phyloP scores from a whole-genome alignment of 2,888 invertebrate genomes.

The Ophion costatus region DNA sequence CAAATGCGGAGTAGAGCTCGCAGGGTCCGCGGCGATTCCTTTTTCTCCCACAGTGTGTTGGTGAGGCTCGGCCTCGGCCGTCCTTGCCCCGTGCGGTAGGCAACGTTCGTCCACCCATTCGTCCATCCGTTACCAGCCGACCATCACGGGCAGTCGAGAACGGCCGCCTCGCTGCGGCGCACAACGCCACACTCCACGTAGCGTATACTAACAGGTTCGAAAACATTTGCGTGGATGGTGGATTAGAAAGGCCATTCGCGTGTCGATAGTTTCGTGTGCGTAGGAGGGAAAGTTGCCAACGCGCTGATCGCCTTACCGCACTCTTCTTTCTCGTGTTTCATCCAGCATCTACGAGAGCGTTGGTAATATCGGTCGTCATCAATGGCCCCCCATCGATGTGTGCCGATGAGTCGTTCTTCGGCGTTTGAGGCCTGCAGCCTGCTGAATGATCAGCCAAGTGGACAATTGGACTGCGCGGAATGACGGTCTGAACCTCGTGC shows the following conservation, averaged over 20 bases:
- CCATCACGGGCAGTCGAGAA: conserved; percentile 20
- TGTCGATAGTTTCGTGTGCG: conserved; percentile 70
- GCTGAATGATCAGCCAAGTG: background rate
- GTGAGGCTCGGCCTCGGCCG: conserved; percentile 81
- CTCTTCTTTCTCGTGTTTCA: conserved; percentile 32
- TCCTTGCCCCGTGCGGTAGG: conserved; percentile 82
- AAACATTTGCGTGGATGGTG: conserved; percentile 76
- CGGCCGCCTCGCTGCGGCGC: conserved; percentile 12
- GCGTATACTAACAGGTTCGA: conserved; percentile 77
- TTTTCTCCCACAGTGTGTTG: conserved; percentile 40
- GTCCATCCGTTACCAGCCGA: conserved; percentile 66
- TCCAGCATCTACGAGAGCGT: conserved; percentile 31
- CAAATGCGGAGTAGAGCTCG: conserved; percentile 17
- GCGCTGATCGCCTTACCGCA: conserved; percentile 25
- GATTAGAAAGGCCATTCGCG: conserved; percentile 80
- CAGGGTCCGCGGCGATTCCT: conserved; percentile 29
- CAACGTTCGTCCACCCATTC: conserved; percentile 72
- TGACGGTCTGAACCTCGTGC: background rate
- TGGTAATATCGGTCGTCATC: conserved; percentile 19
- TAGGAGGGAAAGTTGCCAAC: conserved; percentile 80
- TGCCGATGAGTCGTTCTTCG: conserved; percentile 16
- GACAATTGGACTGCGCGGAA: background rate
- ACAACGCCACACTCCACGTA: conserved; percentile 29
- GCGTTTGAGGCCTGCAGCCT: background rate
- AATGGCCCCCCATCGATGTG: conserved; percentile 20